Evolutionary conservation across 2,113 vertebrate species (phyloP).

Genomic region (Brachirus orientalis): DNA sequence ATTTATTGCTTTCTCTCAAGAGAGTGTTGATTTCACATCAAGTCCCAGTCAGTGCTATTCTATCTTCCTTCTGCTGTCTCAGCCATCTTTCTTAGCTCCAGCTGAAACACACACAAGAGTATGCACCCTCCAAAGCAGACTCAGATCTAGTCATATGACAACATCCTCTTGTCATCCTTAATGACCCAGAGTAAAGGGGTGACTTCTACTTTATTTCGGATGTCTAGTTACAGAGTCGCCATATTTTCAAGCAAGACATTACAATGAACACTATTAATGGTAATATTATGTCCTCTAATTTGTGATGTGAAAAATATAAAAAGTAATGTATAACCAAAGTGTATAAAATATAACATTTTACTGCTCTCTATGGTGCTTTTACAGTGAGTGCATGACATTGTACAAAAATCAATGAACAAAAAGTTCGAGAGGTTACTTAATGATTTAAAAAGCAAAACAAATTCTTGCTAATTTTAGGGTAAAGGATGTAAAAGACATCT

Average conservation of each 20-base stretch:
- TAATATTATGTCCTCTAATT: neutral
- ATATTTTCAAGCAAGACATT: too few relatives aligned
- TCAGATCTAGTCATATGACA: constrained; percentile 33
- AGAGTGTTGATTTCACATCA: constrained; percentile 52
- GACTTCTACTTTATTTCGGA: constrained; percentile 7
- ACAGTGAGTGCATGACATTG: too few relatives aligned
- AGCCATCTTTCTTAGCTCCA: constrained; percentile 48
- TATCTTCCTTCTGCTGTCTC: constrained; percentile 58
- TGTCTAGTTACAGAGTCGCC: too few relatives aligned
- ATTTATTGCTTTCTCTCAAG: constrained; percentile 49
- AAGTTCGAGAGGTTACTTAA: too few relatives aligned
- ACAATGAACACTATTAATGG: too few relatives aligned
- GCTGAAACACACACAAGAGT: constrained; percentile 26
- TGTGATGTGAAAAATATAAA: neutral
- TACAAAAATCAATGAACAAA: too few relatives aligned
- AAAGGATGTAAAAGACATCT: too few relatives aligned
- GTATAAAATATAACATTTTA: too few relatives aligned
- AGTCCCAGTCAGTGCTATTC: constrained; percentile 37
- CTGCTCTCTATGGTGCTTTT: too few relatives aligned
- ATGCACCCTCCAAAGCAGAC: neutral
- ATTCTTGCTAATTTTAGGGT: too few relatives aligned
- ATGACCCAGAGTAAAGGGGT: constrained; percentile 41
- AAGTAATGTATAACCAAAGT: neutral
- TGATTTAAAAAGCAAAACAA: too few relatives aligned
- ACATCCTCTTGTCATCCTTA: constrained; percentile 40